Base-by-base conservation (phyloP, 2,797 vertebrate species). In the Alcedo quadribrachys region DNA sequence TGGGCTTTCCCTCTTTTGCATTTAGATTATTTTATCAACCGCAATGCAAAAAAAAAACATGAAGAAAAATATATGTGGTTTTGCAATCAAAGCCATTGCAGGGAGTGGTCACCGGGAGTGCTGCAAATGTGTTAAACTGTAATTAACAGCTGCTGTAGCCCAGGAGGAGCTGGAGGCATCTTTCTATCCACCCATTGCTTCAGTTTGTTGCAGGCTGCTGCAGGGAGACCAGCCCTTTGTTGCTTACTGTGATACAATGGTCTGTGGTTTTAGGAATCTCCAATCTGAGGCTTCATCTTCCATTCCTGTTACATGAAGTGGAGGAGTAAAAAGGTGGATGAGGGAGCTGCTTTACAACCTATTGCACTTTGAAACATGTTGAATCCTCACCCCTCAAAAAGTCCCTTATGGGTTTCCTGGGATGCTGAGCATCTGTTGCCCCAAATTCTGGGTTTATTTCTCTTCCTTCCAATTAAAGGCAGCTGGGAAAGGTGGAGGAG, bases 1-100 rank as follows among this genome's bases (percentile, higher is more conserved):
- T 66, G 43, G 58, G 22, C 33, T 95, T 70, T 78, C 50, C 43
- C 45, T 92, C 54, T 62, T 83, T 85, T 35, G 22, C 67, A 60
- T 90, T 75, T 48, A 73, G 32, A 63, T 91, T 78, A 65, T 69
- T 94, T 86, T 63, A 66, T 66, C 18, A 11, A 85, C 51, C 15
- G 0, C 87, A 65, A 12, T 18, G n/a, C 33, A 68, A 73, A 93
- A 40, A 33, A 40, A 40, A 40, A 92, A 58, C 2, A 0, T 42
- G 30, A 90, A 80, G 61, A 74, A 86, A 90, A 90, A 22, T 70
- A 61, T 2, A 2, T 77, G 76, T 83, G 90, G 85, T 75, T 89
- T 93, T 85, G 87, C 51, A 91, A 45, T 89, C 71, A 65, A 40
- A 89, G 68, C 54, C 66, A 11, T 87, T 45, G 46, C 58, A 87